Conservation (phyloP, 2,797 vertebrate genomes). For the Amazona ochrocephala region DNA sequence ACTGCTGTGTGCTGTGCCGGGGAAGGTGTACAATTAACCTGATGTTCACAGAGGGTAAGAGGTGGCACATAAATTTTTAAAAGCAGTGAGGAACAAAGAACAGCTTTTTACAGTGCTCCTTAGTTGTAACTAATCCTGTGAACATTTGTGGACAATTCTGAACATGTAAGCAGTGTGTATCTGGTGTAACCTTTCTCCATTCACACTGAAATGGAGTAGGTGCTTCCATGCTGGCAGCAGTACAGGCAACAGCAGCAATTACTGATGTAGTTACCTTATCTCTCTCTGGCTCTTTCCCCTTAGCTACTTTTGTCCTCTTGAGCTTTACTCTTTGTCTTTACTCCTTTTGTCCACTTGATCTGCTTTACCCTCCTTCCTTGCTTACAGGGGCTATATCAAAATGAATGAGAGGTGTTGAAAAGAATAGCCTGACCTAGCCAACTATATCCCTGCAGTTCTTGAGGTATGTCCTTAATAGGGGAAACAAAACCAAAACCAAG, state of each 20-base stretch:
- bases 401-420: background rate
- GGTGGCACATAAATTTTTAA: background rate
- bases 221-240: background rate
- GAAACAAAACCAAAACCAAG: background rate
- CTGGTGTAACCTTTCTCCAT: background rate
- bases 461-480: background rate
- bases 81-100: background rate
- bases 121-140: background rate
- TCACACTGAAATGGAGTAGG: background rate
- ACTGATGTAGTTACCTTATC: background rate
- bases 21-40: background rate
- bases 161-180: rapidly evolving
- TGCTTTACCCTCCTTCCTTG: background rate
- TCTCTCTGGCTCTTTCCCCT: background rate
- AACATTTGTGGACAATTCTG: background rate
- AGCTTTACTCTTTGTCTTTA: background rate
- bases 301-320: background rate
- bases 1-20: rapidly evolving
- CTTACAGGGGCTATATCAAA: conserved; percentile 1
- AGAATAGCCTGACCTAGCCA: conserved; percentile 15
- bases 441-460: conserved; percentile 5
- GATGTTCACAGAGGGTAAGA: background rate
- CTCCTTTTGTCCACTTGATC: background rate
- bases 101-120: background rate
- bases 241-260: background rate